Conservation (phyloP, 2,797 vertebrate species). For the Ptychadena robeensis region DNA sequence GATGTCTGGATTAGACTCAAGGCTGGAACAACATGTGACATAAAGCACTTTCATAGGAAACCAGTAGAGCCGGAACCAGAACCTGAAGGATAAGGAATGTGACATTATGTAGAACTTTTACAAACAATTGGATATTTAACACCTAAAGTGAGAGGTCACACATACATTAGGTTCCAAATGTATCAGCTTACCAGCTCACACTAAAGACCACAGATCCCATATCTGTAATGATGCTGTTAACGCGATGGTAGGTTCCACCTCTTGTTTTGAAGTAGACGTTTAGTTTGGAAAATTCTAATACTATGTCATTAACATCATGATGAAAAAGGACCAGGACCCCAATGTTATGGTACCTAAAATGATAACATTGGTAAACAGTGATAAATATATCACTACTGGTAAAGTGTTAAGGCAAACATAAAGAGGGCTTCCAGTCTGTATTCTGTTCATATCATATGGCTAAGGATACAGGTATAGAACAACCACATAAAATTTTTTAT, state of each 20-base stretch:
- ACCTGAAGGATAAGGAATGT: slow-evolving; percentile 76
- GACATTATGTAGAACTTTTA: background rate
- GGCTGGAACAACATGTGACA: slow-evolving; percentile 87
- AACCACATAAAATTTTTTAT: too few species aligned
- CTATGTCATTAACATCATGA: slow-evolving; percentile 90
- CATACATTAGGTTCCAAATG: background rate
- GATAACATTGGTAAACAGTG: too few species aligned
- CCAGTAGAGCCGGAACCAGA: slow-evolving; percentile 98
- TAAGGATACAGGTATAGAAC: too few species aligned
- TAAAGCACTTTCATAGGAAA: slow-evolving; percentile 97
- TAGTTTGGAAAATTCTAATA: slow-evolving; percentile 95
- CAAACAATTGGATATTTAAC: background rate
- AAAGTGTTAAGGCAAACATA: too few species aligned
- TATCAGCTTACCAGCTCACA: slow-evolving; percentile 82
- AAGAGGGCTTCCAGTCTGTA: too few species aligned
- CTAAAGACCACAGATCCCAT: slow-evolving; percentile 88
- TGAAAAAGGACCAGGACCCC: slow-evolving; percentile 94
- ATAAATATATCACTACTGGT: too few species aligned
- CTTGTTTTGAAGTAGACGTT: slow-evolving; percentile 94
- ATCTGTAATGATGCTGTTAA: slow-evolving; percentile 87
- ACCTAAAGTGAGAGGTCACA: background rate
- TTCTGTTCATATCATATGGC: too few species aligned
- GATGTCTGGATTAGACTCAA: slow-evolving; percentile 84
- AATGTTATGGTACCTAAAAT: slow-evolving; percentile 90
- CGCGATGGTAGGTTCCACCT: slow-evolving; percentile 77